Conservation (phyloP, 2,113 vertebrate genomes). For the Oostethus manadensis region DNA sequence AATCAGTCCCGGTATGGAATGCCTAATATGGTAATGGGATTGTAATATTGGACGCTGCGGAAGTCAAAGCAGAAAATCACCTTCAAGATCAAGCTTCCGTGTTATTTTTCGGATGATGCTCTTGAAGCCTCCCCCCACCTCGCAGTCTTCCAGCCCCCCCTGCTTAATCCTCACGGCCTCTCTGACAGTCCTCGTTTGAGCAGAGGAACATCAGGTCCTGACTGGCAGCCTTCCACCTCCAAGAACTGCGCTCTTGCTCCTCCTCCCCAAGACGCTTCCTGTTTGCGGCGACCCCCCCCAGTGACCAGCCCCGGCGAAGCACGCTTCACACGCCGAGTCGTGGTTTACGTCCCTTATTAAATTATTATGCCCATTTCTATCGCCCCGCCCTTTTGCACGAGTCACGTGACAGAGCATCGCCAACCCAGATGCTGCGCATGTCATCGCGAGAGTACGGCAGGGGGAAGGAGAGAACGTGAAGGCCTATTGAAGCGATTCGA, state of each 20-base stretch:
- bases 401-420: conserved; percentile 60
- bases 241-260: conserved; percentile 13
- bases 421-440: conserved; percentile 32
- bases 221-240: conserved; percentile 27
- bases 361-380: conserved; percentile 34
- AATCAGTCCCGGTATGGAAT: conserved; percentile 10
- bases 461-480: conserved; percentile 9
- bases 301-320: conserved; percentile 25
- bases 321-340: conserved; percentile 26
- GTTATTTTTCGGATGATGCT: conserved; percentile 49
- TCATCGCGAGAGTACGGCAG: conserved; percentile 55
- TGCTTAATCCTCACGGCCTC: conserved; percentile 53
- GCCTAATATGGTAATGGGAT: not conserved
- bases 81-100: not conserved
- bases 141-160: conserved; percentile 42
- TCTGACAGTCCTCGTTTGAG: conserved; percentile 34
- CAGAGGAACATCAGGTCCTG: conserved; percentile 34
- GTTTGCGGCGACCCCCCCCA: conserved; percentile 24
- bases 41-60: not conserved
- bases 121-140: conserved; percentile 42
- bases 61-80: not conserved
- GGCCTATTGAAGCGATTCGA: conserved; percentile 21
- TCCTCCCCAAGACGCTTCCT: conserved; percentile 19
- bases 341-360: conserved; percentile 53
- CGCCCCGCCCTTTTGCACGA: conserved; percentile 46